These are phyloP conservation scores for Villa cingulata DNA, from an alignment of 2,888 invertebrate genomes.

Conservation along the genomic window DNA sequence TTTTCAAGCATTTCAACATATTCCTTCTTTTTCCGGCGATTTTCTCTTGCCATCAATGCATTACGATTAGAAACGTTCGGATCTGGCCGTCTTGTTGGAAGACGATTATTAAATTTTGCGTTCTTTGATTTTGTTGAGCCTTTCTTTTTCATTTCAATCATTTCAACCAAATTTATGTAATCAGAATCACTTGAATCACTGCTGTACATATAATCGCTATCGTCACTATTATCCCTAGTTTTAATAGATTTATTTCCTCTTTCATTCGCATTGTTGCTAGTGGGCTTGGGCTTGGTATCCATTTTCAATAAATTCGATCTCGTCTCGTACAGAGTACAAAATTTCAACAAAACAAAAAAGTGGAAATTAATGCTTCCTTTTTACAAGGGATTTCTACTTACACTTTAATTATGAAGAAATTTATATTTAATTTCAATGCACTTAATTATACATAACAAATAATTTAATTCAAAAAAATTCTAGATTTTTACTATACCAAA, in stretches of 20 bases:
- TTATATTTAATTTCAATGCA: too few relatives aligned
- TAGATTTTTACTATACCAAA: too few relatives aligned
- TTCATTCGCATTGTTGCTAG: neutral
- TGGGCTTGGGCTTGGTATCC: too few relatives aligned
- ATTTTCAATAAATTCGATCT: too few relatives aligned
- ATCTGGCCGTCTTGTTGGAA: slow-evolving; percentile 30
- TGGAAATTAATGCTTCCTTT: neutral
- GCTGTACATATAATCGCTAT: neutral
- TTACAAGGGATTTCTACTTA: neutral
- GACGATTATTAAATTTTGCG: slow-evolving; percentile 9
- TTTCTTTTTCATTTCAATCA: neutral
- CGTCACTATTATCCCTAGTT: neutral
- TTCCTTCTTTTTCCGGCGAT: slow-evolving; percentile 46
- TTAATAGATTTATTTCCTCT: too few relatives aligned
- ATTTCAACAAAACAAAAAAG: neutral
- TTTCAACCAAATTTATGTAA: neutral
- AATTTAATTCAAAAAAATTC: too few relatives aligned
- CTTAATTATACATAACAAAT: too few relatives aligned
- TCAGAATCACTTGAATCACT: neutral
- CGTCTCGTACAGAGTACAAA: neutral
- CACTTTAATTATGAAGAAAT: neutral
- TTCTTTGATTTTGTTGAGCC: neutral
- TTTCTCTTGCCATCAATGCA: slow-evolving; percentile 48
- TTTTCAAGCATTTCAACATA: slow-evolving; percentile 43
- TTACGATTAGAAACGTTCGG: slow-evolving; percentile 38